Base-by-base conservation (phyloP, 2,797 vertebrate species). In the Harpagifer antarcticus region DNA sequence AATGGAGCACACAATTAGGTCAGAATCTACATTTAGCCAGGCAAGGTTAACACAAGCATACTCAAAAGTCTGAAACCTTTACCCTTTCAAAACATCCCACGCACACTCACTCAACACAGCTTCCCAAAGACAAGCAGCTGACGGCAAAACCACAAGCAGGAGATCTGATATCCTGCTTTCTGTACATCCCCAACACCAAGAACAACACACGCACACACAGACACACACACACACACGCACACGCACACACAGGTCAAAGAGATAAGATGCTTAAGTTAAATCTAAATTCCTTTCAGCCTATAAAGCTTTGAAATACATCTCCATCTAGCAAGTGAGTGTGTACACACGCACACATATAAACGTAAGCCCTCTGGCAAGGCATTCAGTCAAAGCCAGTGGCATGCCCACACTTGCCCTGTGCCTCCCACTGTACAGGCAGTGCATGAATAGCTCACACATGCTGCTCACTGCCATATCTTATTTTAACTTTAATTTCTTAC, bases 371-470 rank as follows among this genome's bases (percentile, higher is more conserved):
- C 77, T 84, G 81, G 85, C 67, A 70, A 92, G 79, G 81, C 86
- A 88, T 92, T 92, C 87, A 82, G 86, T 87, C 76, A 76, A 81
- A 86, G 69, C 65, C 86, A 70, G 73, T 15, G 52, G 84, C 93
- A 17, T 92, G 93, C 90, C 93, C 90, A 89, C 82, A 91, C 93
- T 91, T 91, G 93, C 76, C 91, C 59, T 52, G 58, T 81, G 76
- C 81, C 81, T 79, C 86, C 79, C 73, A 69, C 73, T 79, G 74
- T 68, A 82, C 74, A 83, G 61, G 52, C 81, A 49, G 71, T 48
- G 55, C 85, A 86, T 73, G 76, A 81, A 85, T 61, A 86, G 78
- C 72, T 86, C 77, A 53, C 74, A 87, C 85, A 84, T 77, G 73
- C 85, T 79, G 72, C 61, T 83, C 2, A 0, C 78, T 78, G 76